Evolutionary conservation across 2,113 vertebrate genomes (phyloP).

Genomic region (Hystrix cristata): DNA sequence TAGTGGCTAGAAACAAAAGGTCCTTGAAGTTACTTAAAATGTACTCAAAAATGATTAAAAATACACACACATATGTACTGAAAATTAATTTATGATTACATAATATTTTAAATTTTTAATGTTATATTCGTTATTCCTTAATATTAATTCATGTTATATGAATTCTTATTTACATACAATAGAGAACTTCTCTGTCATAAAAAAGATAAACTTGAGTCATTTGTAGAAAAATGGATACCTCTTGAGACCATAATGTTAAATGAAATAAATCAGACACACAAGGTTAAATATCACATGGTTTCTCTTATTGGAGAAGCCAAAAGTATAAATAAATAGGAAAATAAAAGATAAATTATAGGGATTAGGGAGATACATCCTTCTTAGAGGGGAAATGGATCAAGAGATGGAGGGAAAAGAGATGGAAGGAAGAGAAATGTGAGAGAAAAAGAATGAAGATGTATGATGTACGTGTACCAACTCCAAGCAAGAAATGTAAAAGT

Average conservation of each 20-base stretch:
- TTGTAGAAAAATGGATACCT: background rate
- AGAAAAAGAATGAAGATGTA: background rate
- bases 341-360: background rate
- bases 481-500: background rate
- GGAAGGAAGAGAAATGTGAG: background rate
- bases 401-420: background rate
- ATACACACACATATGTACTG: background rate
- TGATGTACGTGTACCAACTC: background rate
- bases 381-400: background rate
- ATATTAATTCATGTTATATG: background rate
- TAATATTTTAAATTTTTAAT: background rate
- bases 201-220: background rate
- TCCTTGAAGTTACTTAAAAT: constrained; percentile 21
- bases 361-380: background rate
- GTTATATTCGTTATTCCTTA: background rate
- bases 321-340: background rate
- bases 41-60: background rate
- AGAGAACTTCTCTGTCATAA: background rate
- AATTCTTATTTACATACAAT: background rate
- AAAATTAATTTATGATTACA: background rate
- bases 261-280: background rate
- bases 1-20: background rate
- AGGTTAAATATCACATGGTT: background rate
- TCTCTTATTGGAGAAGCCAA: background rate
- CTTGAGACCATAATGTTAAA: background rate